A percentile compares a stretch with the other conserved stretches of the same genome.
These are phyloP conservation scores for Ormyrus pomaceus DNA, from an alignment of 2,888 invertebrate species.

Conservation along the genomic window DNA sequence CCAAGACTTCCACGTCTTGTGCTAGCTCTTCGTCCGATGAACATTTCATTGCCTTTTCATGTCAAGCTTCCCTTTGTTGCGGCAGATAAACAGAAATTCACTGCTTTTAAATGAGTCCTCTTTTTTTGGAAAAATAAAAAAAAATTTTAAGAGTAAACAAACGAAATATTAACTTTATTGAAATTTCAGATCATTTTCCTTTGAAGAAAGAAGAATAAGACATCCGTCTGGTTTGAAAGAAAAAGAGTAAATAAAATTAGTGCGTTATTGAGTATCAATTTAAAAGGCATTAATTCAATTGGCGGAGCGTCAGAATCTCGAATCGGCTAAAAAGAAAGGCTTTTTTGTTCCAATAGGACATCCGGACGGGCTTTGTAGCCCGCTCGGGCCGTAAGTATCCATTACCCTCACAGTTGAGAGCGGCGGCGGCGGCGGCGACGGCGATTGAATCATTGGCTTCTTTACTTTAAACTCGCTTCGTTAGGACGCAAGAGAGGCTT, in stretches of 20 bases:
- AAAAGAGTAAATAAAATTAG: neutral
- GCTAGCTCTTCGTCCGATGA: too few species aligned
- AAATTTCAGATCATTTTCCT: too few species aligned
- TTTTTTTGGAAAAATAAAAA: too few species aligned
- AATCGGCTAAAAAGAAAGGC: neutral
- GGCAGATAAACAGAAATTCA: too few species aligned
- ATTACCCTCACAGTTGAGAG: conserved; percentile 2
- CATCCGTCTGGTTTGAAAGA: neutral
- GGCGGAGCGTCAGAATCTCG: neutral
- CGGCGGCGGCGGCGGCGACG: neutral
- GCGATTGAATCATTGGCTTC: conserved; percentile 39
- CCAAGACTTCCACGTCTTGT: too few species aligned
- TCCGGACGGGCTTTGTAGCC: conserved; percentile 1
- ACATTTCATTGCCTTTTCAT: too few species aligned
- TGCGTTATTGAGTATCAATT: conserved; percentile 12
- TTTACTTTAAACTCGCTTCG: neutral
- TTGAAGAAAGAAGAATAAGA: too few species aligned
- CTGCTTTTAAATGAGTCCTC: too few species aligned
- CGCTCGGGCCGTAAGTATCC: conserved; percentile 13
- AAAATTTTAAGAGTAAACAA: too few species aligned
- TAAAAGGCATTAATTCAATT: neutral
- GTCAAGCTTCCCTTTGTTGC: too few species aligned
- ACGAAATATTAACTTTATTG: too few species aligned
- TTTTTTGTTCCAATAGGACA: conserved; percentile 9
- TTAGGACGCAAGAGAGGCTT: conserved; percentile 1